phyloP scores from a whole-genome alignment of 2,797 vertebrate species.

The Chiloscyllium punctatum region DNA sequence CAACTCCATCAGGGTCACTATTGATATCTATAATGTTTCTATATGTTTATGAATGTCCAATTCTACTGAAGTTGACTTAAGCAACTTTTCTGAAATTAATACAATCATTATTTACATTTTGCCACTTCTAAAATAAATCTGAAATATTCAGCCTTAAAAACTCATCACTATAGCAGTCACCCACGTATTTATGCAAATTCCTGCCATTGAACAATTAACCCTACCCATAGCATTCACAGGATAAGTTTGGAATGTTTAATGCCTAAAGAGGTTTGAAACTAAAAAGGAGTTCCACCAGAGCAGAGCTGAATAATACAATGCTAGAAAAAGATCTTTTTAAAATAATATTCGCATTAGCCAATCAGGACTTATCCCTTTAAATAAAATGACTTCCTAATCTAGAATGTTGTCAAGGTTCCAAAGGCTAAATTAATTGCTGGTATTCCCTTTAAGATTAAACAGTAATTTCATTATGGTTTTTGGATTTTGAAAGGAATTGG shows the following conservation, averaged over 20 bases:
- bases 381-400: not conserved
- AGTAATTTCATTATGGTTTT: not conserved
- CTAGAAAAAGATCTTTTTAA: not conserved
- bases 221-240: not conserved
- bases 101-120: not conserved
- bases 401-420: not conserved
- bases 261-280: not conserved
- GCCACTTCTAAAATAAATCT: not conserved
- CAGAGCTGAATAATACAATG: not conserved
- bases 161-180: not conserved
- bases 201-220: not conserved
- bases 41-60: not conserved
- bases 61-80: not conserved
- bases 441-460: not conserved
- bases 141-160: not conserved
- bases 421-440: not conserved
- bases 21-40: not conserved
- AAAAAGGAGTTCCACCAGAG: not conserved
- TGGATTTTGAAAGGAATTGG: not conserved
- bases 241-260: not conserved
- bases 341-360: not conserved
- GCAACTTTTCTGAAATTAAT: not conserved
- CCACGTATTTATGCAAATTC: not conserved
- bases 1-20: not conserved
- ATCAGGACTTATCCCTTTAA: not conserved